phyloP scores from a whole-genome alignment of 2,888 invertebrate genomes.

The Trichopoda pennipes region DNA sequence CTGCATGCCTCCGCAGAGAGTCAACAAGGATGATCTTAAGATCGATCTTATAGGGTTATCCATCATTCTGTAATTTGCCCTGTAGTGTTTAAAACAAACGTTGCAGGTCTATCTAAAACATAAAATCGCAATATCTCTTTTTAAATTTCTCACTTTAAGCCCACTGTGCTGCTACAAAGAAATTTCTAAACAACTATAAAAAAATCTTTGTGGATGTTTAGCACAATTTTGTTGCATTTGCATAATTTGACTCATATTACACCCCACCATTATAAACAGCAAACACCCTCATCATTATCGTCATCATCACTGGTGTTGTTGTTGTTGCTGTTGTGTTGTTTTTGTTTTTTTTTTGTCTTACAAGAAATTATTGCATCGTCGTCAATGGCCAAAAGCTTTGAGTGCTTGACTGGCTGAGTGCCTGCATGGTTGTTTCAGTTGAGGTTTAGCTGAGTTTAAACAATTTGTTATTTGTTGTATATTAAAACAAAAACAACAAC shows the following conservation, averaged over 20 bases:
- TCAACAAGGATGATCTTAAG: no score
- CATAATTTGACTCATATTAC: conserved; percentile 65
- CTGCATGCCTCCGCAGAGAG: no score
- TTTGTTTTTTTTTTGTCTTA: conserved; percentile 33
- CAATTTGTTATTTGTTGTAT: conserved; percentile 45
- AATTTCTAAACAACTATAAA: conserved; percentile 5
- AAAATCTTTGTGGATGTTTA: conserved; percentile 1
- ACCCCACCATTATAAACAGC: conserved; percentile 59
- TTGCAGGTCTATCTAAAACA: no score
- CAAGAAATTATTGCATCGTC: conserved; percentile 59
- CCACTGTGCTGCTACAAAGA: conserved; percentile 20
- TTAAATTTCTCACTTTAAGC: background rate
- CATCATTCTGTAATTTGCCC: no score
- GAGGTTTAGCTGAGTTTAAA: conserved; percentile 56
- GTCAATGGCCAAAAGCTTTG: conserved; percentile 57
- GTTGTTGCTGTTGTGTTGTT: conserved; percentile 39
- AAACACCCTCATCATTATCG: conserved; percentile 56
- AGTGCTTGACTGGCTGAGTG: conserved; percentile 5
- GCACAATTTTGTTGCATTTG: conserved; percentile 66
- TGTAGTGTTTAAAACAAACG: no score
- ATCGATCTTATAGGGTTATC: no score
- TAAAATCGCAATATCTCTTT: background rate
- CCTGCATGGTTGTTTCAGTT: conserved; percentile 36
- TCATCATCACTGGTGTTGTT: conserved; percentile 17
- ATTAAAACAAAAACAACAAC: background rate